phyloP scores from a whole-genome alignment of 2,888 invertebrate species.

The Apamea sordens region DNA sequence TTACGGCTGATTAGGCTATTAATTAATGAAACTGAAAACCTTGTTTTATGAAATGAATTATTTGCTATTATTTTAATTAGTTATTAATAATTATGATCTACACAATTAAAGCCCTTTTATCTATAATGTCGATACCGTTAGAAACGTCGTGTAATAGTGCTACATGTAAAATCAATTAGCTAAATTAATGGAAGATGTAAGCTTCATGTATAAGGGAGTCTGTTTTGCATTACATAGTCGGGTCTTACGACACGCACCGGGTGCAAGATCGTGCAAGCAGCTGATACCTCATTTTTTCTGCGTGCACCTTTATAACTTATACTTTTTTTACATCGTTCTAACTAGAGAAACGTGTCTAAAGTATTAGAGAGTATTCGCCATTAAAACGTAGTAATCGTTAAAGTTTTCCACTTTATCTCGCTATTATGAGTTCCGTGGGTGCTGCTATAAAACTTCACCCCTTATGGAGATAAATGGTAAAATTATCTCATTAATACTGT shows the following conservation, averaged over 20 bases:
- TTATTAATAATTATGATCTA: not conserved
- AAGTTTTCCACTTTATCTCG: slow-evolving; percentile 58
- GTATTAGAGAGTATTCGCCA: slow-evolving; percentile 36
- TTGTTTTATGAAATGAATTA: not conserved
- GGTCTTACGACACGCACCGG: slow-evolving; percentile 11
- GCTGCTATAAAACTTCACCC: slow-evolving; percentile 62
- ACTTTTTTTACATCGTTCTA: slow-evolving; percentile 24
- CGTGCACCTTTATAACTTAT: slow-evolving; percentile 24
- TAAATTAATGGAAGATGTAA: not conserved
- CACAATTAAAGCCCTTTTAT: not conserved
- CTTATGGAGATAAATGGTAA: slow-evolving; percentile 65
- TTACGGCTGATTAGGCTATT: not conserved
- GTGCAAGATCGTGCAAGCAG: slow-evolving; percentile 32
- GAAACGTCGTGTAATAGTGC: not conserved
- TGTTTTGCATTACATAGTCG: slow-evolving; percentile 11
- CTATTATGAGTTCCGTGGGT: slow-evolving; percentile 41
- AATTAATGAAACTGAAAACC: not conserved
- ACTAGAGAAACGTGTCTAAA: slow-evolving; percentile 37
- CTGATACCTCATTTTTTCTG: slow-evolving; percentile 38
- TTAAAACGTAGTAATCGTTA: slow-evolving; percentile 61
- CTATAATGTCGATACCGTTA: not conserved
- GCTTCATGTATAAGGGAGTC: slow-evolving; percentile 2
- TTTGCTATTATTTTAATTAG: not conserved
- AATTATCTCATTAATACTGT: slow-evolving; percentile 70
- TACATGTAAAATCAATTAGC: slow-evolving; percentile 35